phyloP scores from a whole-genome alignment of 1,140 invertebrate genomes.

The Brachionus asplanchnoidis region DNA sequence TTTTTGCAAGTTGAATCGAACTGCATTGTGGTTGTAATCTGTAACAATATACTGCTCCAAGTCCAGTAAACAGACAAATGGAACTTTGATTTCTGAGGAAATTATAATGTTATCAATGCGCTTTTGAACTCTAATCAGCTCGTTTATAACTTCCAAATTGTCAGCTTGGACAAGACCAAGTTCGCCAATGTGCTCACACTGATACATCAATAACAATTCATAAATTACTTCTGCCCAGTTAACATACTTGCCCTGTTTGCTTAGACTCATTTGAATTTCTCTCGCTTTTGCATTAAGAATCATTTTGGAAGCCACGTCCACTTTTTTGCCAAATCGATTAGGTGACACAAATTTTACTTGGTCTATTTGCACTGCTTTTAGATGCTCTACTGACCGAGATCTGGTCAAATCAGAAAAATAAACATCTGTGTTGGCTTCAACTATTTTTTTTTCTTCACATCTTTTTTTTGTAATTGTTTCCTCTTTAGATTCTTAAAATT shows the following conservation, averaged over 20 bases:
- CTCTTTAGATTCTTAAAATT: neutral
- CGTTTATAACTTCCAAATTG: neutral
- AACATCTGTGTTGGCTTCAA: neutral
- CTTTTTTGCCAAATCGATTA: neutral
- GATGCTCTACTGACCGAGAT: neutral
- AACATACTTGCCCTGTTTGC: constrained; percentile 1
- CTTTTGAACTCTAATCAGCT: neutral
- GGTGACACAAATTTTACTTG: constrained; percentile 22
- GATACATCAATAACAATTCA: neutral
- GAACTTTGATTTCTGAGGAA: neutral
- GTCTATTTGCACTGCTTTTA: neutral
- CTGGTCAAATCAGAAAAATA: neutral
- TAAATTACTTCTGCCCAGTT: constrained; percentile 13
- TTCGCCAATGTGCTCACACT: neutral
- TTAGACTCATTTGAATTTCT: neutral
- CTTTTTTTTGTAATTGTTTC: neutral
- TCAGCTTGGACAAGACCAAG: neutral
- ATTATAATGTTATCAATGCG: constrained; percentile 13
- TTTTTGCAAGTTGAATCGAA: neutral
- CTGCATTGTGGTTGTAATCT: neutral
- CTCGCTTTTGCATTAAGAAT: constrained; percentile 9
- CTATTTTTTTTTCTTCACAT: neutral
- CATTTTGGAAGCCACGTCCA: neutral
- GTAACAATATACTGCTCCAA: constrained; percentile 7
- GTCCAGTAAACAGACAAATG: neutral